Evolutionary conservation across 2,888 invertebrate species (phyloP), one percentile per base, ranked within the genome.

Genomic region (Perdita meconis): DNA sequence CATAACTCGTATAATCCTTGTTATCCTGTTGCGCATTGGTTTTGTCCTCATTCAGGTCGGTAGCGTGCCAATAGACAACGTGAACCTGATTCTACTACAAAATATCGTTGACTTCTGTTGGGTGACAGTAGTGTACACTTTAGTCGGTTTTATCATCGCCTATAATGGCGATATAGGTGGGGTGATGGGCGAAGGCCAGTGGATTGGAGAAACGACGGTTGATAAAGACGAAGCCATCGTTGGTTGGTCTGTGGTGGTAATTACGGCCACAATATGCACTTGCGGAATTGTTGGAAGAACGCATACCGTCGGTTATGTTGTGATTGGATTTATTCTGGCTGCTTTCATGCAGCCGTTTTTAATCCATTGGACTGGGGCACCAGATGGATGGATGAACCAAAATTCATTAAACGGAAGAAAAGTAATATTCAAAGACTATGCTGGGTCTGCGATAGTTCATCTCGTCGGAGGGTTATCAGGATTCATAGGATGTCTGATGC

Each of bases 321-420:
- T 84, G 44, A 83, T 87, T 42, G 88, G 88, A 4, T 61, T 86
- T 0, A 22, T 92, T 0, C 80, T 90, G 10, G 85, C 90, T 2
- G 88, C 87, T 0, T 4, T 92, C 5, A 61, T 90, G 40, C 89
- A 91, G 67, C 92, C 92, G 0, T 63, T 93, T 2, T 44, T 91
- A 6, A 88, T 92, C 24, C 91, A 91, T 70, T 93, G 92, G 92
- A 81, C 88, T n/a, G 92, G 91, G 91, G 86, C 88, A 13, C 61
- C 80, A 0, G 47, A 84, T 2, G 92, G 92, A 10, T 92, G 92
- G 91, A 90, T 92, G 90, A 81, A 79, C 2, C 74, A 69, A 2
- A 84, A 82, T 22, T 42, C 19, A 2, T 38, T 92, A n/a, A n/a
- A 75, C 2, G 84, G 70, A 5, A 67, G 71, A 12, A 51, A 73